These are phyloP conservation scores for Spodoptera frugiperda DNA, from an alignment of 1,140 invertebrate species.

Conservation along the genomic window DNA sequence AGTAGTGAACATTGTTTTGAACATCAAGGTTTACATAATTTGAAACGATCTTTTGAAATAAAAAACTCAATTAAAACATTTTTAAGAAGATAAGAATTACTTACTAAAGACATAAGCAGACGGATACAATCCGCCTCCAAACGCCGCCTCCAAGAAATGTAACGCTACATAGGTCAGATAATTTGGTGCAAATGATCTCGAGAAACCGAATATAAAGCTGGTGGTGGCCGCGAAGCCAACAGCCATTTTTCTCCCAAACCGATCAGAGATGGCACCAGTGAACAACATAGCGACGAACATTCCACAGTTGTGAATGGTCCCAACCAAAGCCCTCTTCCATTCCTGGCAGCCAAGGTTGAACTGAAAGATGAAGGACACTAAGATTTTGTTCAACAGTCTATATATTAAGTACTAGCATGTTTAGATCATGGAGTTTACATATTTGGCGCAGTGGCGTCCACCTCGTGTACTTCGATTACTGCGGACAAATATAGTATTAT, in stretches of 20 bases:
- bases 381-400: not conserved
- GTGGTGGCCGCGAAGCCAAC: conserved; percentile 67
- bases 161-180: conserved; percentile 86
- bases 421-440: conserved; percentile 33
- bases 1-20: too few species aligned
- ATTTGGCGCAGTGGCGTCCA: conserved; percentile 31
- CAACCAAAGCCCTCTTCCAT: conserved; percentile 90
- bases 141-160: conserved; percentile 86
- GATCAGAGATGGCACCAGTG: conserved; percentile 89
- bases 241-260: conserved; percentile 80
- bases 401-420: conserved; percentile 19
- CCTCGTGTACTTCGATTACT: conserved; percentile 33
- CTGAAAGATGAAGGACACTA: conserved; percentile 58
- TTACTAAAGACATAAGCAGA: conserved; percentile 87
- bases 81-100: conserved; percentile 50
- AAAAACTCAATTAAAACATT: too few species aligned
- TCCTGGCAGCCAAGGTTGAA: conserved; percentile 85
- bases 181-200: conserved; percentile 86
- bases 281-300: conserved; percentile 90
- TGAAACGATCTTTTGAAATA: too few species aligned
- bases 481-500: conserved; percentile 39
- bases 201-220: conserved; percentile 84
- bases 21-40: too few species aligned
- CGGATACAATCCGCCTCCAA: conserved; percentile 86
- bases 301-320: conserved; percentile 90